A percentile compares a stretch with the other conserved stretches of the same genome.
phyloP scores from a whole-genome alignment of 2,797 vertebrate species.

The Mormyrops attenuatus region DNA sequence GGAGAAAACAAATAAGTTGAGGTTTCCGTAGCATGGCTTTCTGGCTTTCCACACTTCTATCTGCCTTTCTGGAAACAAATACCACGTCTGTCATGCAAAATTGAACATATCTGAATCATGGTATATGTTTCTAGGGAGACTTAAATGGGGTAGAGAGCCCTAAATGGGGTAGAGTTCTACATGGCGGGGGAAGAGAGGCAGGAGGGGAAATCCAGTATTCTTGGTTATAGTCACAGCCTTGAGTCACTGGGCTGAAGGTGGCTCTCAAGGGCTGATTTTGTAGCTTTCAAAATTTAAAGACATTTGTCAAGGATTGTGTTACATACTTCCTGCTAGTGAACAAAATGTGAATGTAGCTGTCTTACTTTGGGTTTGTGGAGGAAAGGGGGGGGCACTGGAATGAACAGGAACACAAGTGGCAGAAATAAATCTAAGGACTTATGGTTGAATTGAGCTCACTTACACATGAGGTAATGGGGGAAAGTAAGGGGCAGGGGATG shows the following conservation, averaged over 20 bases:
- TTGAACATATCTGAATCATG: not conserved
- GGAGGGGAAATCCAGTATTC: not conserved
- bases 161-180: not conserved
- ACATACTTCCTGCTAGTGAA: constrained; percentile 19
- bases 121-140: not conserved
- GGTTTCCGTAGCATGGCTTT: not conserved
- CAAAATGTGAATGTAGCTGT: constrained; percentile 17
- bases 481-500: not conserved
- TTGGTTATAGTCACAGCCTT: not conserved
- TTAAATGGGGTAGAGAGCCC: not conserved
- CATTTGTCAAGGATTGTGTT: not conserved
- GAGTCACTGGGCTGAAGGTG: not conserved
- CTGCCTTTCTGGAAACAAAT: not conserved
- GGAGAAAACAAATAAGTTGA: not conserved
- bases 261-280: not conserved
- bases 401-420: constrained; percentile 26
- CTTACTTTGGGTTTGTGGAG: not conserved
- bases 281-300: not conserved
- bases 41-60: not conserved
- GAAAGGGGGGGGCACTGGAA: constrained; percentile 12
- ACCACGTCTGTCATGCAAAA: not conserved
- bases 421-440: constrained; percentile 26
- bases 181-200: not conserved
- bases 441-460: constrained; percentile 23
- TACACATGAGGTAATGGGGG: constrained; percentile 30